A percentile compares a stretch with the other conserved stretches of the same genome.
Evolutionary conservation across 2,888 invertebrate species (phyloP).

Genomic region (Hypena proboscidalis): DNA sequence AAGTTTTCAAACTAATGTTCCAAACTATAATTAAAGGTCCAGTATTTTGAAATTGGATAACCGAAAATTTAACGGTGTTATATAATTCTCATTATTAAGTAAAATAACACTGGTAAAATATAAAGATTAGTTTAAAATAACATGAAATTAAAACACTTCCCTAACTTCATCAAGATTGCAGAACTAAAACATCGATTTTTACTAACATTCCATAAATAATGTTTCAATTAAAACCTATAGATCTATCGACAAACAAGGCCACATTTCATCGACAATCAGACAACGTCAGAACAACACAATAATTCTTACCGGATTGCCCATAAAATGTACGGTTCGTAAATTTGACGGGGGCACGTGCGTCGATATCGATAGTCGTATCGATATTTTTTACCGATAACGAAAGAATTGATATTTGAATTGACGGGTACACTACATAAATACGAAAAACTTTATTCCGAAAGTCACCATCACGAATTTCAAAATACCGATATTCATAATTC

Average conservation of each 20-base stretch:
- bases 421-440: too few species aligned
- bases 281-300: constrained; percentile 50
- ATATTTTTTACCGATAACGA: constrained; percentile 43
- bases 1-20: too few species aligned
- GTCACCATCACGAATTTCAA: too few species aligned
- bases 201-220: constrained; percentile 22
- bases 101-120: too few species aligned
- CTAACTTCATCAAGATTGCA: constrained; percentile 6
- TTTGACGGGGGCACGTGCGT: constrained; percentile 62
- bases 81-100: too few species aligned
- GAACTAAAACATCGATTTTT: constrained; percentile 8
- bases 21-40: too few species aligned
- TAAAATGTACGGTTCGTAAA: constrained; percentile 59
- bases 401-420: constrained; percentile 16
- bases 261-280: constrained; percentile 47
- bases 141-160: too few species aligned
- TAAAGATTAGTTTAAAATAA: too few species aligned
- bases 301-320: constrained; percentile 49
- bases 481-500: too few species aligned
- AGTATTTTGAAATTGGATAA: too few species aligned
- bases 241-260: constrained; percentile 32
- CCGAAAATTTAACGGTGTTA: too few species aligned
- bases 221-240: constrained; percentile 37
- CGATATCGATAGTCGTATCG: constrained; percentile 40
- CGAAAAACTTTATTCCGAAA: too few species aligned